Base-by-base conservation (phyloP, 2,888 invertebrate genomes). In the Napeogenes inachia region DNA sequence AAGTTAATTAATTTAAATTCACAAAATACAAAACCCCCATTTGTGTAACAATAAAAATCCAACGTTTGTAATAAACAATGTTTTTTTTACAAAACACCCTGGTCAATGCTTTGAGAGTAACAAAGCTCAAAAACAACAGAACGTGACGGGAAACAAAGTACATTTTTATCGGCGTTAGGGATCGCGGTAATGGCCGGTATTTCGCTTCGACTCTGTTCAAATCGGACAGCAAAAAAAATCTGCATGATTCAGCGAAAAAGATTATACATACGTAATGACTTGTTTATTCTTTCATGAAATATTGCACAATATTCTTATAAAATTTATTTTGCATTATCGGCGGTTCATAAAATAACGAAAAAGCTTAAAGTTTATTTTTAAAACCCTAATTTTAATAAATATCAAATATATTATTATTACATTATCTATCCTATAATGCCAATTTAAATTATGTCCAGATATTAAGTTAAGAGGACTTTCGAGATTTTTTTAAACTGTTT, bases 141-240 rank as follows among this genome's bases (percentile, higher is more conserved):
- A 85, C 83, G 85, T 86, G 86, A 85, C 82, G 84, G 76, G 75
- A 80, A 84, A 85, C 84, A 85, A 87, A 85, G 81, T 83, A 81
- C 80, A 79, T 83, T 86, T 84, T 86, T 86, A 87, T 87, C 83
- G 81, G 71, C 76, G 73, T 77, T 79, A 81, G 77, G 84, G 84
- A 84, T 85, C 85, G 75, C 73, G 73, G 77, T 85, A 85, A 85
- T 85, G 82, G 80, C 77, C 68, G 78, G 77, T 73, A 79, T 77
- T 70, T 71, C 68, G 70, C 65, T 63, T 62, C 66, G 67, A 77
- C 77, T 77, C 73, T 73, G 76, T 68, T 66, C 70, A 71, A 74
- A 74, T 75, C 71, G 74, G 71, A 73, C 73, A 69, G 74, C 72
- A 73, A 71, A 68, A 72, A n/a, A 72, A 69, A 73, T 63, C 62